Base-by-base conservation (phyloP, 2,797 vertebrate species). In the Chromis chromis region DNA sequence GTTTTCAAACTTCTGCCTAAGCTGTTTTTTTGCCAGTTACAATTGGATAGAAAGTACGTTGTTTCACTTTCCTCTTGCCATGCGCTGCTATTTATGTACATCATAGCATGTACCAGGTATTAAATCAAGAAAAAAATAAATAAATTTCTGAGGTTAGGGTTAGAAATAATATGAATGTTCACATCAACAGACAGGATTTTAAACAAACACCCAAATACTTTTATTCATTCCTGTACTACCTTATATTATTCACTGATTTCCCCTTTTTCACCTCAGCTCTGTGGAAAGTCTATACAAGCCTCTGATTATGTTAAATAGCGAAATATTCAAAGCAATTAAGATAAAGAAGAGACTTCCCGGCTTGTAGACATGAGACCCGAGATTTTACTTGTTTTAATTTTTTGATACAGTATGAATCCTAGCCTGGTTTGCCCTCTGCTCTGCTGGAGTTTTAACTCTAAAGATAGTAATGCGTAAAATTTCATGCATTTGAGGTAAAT, bases 401-500 rank as follows among this genome's bases (percentile, higher is more conserved):
- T 8, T n/a, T 48, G 6, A 19, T 44, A 44, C 42, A 44, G 17
- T 2, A 44, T 16, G 17, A 48, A 48, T 21, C 3, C 19, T n/a
- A 48, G 19, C 44, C 44, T 46, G 16, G 6, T 13, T n/a, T n/a
- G n/a, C n/a, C n/a, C n/a, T 44, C 16, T 19, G 42, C 14, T 44
- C 16, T 44, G 14, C 55, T 52, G n/a, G 13, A 62, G 22, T 54
- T 44, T 61, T 16, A 49, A 40, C 6, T 57, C 31, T 59, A 60
- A 69, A 72, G 39, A 65, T 50, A 65, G 54, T 49, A 31, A 27
- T 1, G 36, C 0, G 14, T 31, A 16, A 42, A 3, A 42, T 42
- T 46, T 46, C 16, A n/a, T 19, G 17, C 16, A 46, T 70, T 53
- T 62, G 27, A 61, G 49, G 61, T 74, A 74, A 83, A 78, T 70